phyloP scores from a whole-genome alignment of 2,797 vertebrate genomes.

The Manis crassicaudata region DNA sequence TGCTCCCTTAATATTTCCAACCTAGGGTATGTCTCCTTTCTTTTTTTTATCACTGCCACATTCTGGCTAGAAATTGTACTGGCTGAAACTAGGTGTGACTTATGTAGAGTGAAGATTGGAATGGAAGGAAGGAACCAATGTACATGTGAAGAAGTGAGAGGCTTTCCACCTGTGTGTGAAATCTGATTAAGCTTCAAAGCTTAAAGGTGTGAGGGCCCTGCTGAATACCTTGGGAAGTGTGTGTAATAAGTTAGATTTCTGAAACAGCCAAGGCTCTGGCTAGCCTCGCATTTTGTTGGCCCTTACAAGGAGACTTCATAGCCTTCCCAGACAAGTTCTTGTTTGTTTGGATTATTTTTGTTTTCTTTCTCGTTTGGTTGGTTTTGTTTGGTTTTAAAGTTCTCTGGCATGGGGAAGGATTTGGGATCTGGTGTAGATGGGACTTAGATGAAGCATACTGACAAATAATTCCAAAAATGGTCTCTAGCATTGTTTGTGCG shows the following conservation, averaged over 20 bases:
- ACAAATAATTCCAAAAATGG: constrained; percentile 8
- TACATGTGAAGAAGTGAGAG: not conserved
- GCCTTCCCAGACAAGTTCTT: not conserved
- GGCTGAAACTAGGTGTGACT: not conserved
- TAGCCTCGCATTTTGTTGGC: not conserved
- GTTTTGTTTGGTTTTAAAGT: constrained; percentile 50
- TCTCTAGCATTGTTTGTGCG: not conserved
- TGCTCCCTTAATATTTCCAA: constrained; percentile 41
- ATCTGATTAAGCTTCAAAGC: constrained; percentile 9
- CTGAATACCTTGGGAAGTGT: not conserved
- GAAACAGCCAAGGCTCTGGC: not conserved
- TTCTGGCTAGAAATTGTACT: constrained; percentile 49
- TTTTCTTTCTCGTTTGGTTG: not conserved
- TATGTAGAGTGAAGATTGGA: constrained; percentile 26
- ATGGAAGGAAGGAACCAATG: not conserved
- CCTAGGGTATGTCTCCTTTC: not conserved
- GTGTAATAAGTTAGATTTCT: not conserved
- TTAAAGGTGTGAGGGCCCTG: not conserved
- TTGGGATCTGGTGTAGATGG: constrained; percentile 29
- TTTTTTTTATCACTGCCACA: constrained; percentile 21
- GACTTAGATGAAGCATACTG: not conserved
- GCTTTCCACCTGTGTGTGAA: constrained; percentile 43
- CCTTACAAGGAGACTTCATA: not conserved
- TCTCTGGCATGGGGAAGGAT: not conserved
- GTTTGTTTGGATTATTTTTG: not conserved